Evolutionary conservation across 2,888 invertebrate species (phyloP).

Genomic region (Lepidochitona cinerea): DNA sequence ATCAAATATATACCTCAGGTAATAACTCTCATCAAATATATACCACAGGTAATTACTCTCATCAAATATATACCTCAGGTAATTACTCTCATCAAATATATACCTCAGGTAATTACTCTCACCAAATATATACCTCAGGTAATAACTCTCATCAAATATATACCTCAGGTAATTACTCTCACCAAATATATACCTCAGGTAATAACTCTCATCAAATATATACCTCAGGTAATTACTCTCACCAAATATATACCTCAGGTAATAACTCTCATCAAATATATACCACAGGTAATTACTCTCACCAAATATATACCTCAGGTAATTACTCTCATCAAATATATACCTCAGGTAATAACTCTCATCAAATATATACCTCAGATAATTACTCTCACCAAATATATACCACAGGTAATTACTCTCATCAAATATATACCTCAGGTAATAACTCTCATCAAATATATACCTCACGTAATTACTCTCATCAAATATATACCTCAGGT

Average conservation of each 20-base stretch:
- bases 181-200: slow-evolving; percentile 99
- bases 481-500: slow-evolving; percentile 99
- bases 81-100: no score
- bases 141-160: no score
- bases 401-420: slow-evolving; percentile 92
- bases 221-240: slow-evolving; percentile 92
- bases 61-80: slow-evolving; percentile 99
- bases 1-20: slow-evolving; percentile 99
- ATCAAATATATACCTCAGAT: slow-evolving; percentile 99
- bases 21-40: no score
- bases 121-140: slow-evolving; percentile 99
- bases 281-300: slow-evolving; percentile 92
- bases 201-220: no score
- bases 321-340: no score
- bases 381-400: no score
- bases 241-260: slow-evolving; percentile 99
- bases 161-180: slow-evolving; percentile 92
- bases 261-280: no score
- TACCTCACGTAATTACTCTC: slow-evolving; percentile 92
- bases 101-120: slow-evolving; percentile 92
- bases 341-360: slow-evolving; percentile 92
- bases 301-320: slow-evolving; percentile 99
- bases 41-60: slow-evolving; percentile 92
- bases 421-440: slow-evolving; percentile 99
- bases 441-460: no score